Base-by-base conservation (phyloP, 1,140 invertebrate genomes). In the Prorops nasuta region DNA sequence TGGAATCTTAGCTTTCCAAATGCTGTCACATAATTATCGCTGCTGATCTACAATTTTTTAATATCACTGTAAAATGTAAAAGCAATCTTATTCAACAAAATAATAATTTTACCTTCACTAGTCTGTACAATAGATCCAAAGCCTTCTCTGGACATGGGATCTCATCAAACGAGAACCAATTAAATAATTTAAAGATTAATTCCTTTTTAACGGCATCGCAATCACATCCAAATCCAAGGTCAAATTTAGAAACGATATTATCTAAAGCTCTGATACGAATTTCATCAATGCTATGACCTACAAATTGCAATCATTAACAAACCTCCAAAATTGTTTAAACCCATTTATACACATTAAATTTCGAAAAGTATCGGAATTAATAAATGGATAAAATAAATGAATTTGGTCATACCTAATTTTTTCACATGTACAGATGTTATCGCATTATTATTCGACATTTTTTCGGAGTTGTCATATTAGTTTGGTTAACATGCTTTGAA, bases 151-250 rank as follows among this genome's bases (percentile, higher is more conserved):
- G 63, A 17, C 66, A 54, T 0, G 64, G 56, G 12, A 52, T 24
- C n/a, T 45, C 58, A 1, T 72, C 62, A 49, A 67, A 73, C 1
- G 66, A 52, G 55, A 80, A 79, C 77, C 77, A 79, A 21, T 71
- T 67, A 18, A 79, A 65, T n/a, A 80, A 49, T 44, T 74, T 70
- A 1, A 59, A 34, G 17, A 79, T 56, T 31, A 79, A 62, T 44
- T 77, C 68, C 20, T 70, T 75, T 51, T 60, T 71, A 12, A 72
- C 55, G 44, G 61, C 56, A 44, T 76, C 67, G 32, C 75, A 71
- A 15, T 72, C 67, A 38, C 64, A 72, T 2, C 57, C 53, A 41
- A 75, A 71, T 34, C 73, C 74, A 46, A 67, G 59, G 51, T 78
- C 63, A 0, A 77, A 63, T 45, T 80, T 78, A 3, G 68, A 69